Evolutionary conservation across 2,797 vertebrate genomes (phyloP), one percentile per base, ranked within the genome.

Genomic region (Vultur gryphus): DNA sequence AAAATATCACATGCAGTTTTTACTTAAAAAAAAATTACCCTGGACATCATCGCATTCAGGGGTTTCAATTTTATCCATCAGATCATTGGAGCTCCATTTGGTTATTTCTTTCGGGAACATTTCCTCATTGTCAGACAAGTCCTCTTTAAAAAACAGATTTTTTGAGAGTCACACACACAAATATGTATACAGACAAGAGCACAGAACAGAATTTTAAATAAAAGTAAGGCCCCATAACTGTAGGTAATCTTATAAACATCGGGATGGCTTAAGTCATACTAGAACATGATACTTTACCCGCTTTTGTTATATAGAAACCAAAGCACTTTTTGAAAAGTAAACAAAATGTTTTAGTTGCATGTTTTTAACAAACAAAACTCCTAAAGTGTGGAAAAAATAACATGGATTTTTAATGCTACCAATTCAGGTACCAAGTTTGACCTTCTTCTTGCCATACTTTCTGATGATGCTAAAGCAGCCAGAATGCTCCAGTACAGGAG

Each of bases 31-130:
- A 67, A 82, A 43, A 43, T 77, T 98, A 99, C 99, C 99, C 90
- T 98, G 98, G n/a, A 98, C 93, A 93, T 99, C 99, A 78, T 99
- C 99, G 2, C 97, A 97, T 90, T 99, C 99, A 0, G 97, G 98
- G 4, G 98, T 99, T 97, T 99, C 99, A 18, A 99, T 99, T 97
- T 99, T 99, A 98, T 99, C 99, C 99, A 99, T 99, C 96, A 99
- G 98, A 72, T 99, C 99, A 1, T 99, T 99, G 94, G 99, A 99
- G 96, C 95, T 99, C 99, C 99, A 99, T 94, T 99, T 99, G 90
- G 98, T 99, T 96, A 99, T 99, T 97, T 99, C 99, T 96, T 99
- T 99, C 66, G 98, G 97, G 87, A 99, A 99, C 69, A 98, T 98
- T 85, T 99, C 99, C 97, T 99, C 99, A 5, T 98, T 99, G 95